Conservation (phyloP, 2,888 invertebrate genomes). For the Caenorhabditis afra region DNA sequence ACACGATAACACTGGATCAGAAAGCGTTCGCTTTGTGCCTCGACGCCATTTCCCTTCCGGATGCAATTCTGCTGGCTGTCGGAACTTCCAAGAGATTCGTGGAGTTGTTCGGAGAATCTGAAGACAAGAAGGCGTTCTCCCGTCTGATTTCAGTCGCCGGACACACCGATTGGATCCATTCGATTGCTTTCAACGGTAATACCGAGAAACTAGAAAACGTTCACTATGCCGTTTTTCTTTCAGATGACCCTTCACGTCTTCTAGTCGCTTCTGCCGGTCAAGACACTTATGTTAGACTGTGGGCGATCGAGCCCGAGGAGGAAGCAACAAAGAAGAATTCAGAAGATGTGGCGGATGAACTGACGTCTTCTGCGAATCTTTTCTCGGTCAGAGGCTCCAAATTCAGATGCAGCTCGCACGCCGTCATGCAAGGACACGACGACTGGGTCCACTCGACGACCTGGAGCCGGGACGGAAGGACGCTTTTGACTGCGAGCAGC, state of each 20-base stretch:
- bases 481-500: slow-evolving; percentile 73
- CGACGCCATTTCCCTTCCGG: slow-evolving; percentile 44
- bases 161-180: slow-evolving; percentile 74
- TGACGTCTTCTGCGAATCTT: slow-evolving; percentile 59
- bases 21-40: slow-evolving; percentile 55
- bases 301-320: slow-evolving; percentile 58
- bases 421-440: slow-evolving; percentile 92
- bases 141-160: slow-evolving; percentile 63
- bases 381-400: slow-evolving; percentile 9
- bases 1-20: slow-evolving; percentile 33
- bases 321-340: not conserved
- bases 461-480: slow-evolving; percentile 59
- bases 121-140: slow-evolving; percentile 42
- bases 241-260: slow-evolving; percentile 51
- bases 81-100: slow-evolving; percentile 72
- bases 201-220: too few relatives aligned
- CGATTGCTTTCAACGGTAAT: slow-evolving; percentile 70
- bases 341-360: slow-evolving; percentile 45
- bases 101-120: slow-evolving; percentile 61
- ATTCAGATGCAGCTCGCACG: slow-evolving; percentile 81
- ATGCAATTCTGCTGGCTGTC: slow-evolving; percentile 61
- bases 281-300: slow-evolving; percentile 67
- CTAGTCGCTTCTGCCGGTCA: slow-evolving; percentile 66
- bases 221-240: slow-evolving; percentile 1
- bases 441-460: slow-evolving; percentile 93